Evolutionary conservation across 2,888 invertebrate species (phyloP), one percentile per base, ranked within the genome.

Genomic region (Calliscelio sp.): DNA sequence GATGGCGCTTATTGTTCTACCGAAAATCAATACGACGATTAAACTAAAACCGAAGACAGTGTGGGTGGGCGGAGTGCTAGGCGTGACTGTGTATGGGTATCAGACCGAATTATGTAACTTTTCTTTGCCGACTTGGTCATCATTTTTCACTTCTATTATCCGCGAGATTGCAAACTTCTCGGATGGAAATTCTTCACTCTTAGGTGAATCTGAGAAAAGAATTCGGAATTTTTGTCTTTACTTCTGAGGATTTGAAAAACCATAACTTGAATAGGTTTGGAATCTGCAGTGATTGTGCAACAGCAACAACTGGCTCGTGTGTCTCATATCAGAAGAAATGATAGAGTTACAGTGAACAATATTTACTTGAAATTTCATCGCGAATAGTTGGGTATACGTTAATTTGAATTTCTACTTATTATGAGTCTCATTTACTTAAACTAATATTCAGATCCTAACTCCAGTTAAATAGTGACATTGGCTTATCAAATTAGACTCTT

Each of bases 1-100:
- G 57, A 74, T 74, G 68, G 51, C 38, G 18, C 59, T 65, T 28
- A 65, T 65, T 55, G 75, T 77, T 66, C 46, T 55, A 32, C 46
- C 32, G 38, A 49, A 77, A 78, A 78, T 78, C 78, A 70, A 78
- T 78, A 78, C 49, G 41, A 28, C n/a, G 70, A 78, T 70, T 78
- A 65, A 59, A 66, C 75, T 35, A 57, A 66, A 77, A 57, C 51
- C 20, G 51, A 68, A 59, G 55, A 59, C 66, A 49, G 51, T 20
- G 59, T 68, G 68, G 68, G n/a, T n/a, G n/a, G n/a, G 25, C 6
- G 20, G 57, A 14, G 20, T 38, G 57, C 22, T 38, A 53, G 55
- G 38, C 77, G 77, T 53, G 38, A 49, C 77, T 77, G 24, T 59
- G 51, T 49, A 61, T 41, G 59, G 77, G 18, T 28, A 53, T 77